Evolutionary conservation across 2,797 vertebrate species (phyloP), one percentile per base, ranked within the genome.

Genomic region (Cephalopachus bancanus): DNA sequence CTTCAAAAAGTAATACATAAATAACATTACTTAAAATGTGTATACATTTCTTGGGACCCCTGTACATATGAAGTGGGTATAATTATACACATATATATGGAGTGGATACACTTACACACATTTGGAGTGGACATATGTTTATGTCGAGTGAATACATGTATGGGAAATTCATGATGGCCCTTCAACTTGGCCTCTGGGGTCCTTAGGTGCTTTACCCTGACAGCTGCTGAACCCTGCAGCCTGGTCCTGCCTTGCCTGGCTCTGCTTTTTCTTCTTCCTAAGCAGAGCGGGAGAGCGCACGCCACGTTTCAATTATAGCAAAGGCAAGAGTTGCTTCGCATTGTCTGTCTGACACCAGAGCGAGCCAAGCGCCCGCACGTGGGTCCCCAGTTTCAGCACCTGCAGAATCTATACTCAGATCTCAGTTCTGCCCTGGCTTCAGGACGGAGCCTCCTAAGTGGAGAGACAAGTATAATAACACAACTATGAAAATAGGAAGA

Each of bases 331-430:
- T 14, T 74, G 24, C 72, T 24, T 20, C 22, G 37, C 11, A 72
- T 37, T 22, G 69, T 24, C 37, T 24, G 12, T 26, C 44, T 2
- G 37, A 24, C 44, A 74, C 71, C 37, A 49, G 37, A 3, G 22
- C 0, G 1, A 44, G 37, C 11, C 2, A 5, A 71, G 67, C 0
- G 2, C 33, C 33, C 37, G n/a, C 67, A 37, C 4, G n/a, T 1
- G 2, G 67, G 22, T 37, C 19, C 37, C 33, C 5, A 20, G 17
- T 37, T 7, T 37, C 16, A 71, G 37, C n/a, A 33, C 67, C 16
- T 71, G n/a, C n/a, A 33, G 67, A 37, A 71, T 71, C 17, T n/a
- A 71, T 33, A 71, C 67, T 71, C 19, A 71, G 67, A 76, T 3
- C 28, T 17, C 60, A 33, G 59, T 49, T 89, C 49, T 49, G 33